Conservation (phyloP, 2,888 invertebrate species). For the Melipona beecheii region DNA sequence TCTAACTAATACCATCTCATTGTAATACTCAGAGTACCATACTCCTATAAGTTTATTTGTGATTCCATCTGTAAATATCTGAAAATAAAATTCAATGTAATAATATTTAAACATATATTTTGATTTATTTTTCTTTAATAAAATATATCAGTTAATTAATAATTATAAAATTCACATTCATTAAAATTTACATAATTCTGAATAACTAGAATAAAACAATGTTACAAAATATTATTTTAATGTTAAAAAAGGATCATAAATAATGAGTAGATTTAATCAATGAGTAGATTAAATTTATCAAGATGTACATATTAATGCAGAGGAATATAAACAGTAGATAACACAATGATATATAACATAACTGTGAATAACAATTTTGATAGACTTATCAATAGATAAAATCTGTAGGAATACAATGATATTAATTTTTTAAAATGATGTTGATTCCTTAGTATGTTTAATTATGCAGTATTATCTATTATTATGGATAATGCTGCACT, state of each 20-base stretch:
- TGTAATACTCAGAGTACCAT: slow-evolving; percentile 83
- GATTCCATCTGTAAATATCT: slow-evolving; percentile 97
- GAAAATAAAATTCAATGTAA: slow-evolving; percentile 60
- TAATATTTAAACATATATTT: background rate
- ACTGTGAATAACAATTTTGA: background rate
- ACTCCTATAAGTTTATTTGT: slow-evolving; percentile 95
- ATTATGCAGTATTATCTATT: background rate
- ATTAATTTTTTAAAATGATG: background rate
- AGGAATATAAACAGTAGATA: slow-evolving; percentile 5
- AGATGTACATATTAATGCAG: background rate
- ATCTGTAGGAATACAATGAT: slow-evolving; percentile 15
- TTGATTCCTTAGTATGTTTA: background rate
- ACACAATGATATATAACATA: background rate
- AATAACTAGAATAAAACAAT: background rate
- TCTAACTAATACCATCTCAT: slow-evolving; percentile 92
- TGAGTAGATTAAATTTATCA: slow-evolving; percentile 6
- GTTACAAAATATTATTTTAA: background rate
- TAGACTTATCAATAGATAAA: slow-evolving; percentile 41
- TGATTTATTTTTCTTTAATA: background rate
- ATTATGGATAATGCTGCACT: background rate
- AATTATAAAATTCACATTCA: background rate
- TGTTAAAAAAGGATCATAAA: background rate
- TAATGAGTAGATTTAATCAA: slow-evolving; percentile 6
- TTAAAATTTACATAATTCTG: background rate
- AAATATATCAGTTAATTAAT: background rate